phyloP scores from a whole-genome alignment of 1,140 invertebrate species.

The Trichogramma pretiosum region DNA sequence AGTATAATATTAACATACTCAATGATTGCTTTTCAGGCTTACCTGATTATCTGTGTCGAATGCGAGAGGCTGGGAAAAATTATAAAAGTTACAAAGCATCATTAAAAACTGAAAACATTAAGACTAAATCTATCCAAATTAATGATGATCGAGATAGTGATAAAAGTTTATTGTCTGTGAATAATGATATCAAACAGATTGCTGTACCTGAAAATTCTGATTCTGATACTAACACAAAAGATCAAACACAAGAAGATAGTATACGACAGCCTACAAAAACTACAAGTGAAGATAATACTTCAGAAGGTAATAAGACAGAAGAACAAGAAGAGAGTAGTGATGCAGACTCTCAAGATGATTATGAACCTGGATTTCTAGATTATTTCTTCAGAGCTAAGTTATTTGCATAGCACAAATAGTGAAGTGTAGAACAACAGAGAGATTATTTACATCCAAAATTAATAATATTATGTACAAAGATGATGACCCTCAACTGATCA shows the following conservation, averaged over 20 bases:
- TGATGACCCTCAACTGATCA: too few species aligned
- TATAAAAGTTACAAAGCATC: constrained; percentile 34
- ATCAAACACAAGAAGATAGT: too few species aligned
- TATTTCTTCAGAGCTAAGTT: constrained; percentile 36
- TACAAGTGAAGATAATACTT: constrained; percentile 4
- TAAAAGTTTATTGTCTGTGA: too few species aligned
- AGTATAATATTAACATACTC: constrained; percentile 1
- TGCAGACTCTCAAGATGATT: constrained; percentile 19
- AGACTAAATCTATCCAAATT: background rate
- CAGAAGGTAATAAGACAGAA: constrained; percentile 3
- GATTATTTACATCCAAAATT: background rate
- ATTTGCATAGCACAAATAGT: constrained; percentile 29
- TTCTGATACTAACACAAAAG: too few species aligned
- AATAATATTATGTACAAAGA: too few species aligned
- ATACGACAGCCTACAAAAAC: constrained; percentile 1
- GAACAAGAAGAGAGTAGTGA: constrained; percentile 17
- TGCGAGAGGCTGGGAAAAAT: constrained; percentile 44
- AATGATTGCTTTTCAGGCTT: constrained; percentile 29
- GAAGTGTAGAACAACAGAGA: too few species aligned
- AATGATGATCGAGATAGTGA: background rate
- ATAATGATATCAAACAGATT: too few species aligned
- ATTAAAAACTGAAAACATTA: constrained; percentile 8
- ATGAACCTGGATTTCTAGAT: constrained; percentile 32
- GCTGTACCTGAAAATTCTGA: too few species aligned
- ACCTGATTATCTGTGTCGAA: constrained; percentile 44